phyloP scores from a whole-genome alignment of 2,888 invertebrate genomes.

The Trilocha varians region DNA sequence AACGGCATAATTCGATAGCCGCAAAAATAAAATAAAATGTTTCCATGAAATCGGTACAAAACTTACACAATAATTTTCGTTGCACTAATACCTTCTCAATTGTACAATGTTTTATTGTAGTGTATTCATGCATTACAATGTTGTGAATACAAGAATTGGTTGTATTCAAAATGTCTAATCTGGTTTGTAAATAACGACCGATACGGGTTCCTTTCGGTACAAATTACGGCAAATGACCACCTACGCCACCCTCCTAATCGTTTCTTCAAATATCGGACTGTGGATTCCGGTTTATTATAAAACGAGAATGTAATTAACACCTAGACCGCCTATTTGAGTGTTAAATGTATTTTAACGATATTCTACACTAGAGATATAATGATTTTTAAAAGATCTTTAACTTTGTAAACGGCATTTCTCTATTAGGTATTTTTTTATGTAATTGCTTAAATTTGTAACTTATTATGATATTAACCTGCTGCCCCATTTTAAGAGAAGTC shows the following conservation, averaged over 20 bases:
- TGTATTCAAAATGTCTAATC: conserved; percentile 17
- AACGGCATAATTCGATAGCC: neutral
- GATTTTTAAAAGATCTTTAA: no score
- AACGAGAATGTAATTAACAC: conserved; percentile 26
- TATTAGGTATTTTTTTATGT: no score
- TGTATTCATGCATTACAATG: neutral
- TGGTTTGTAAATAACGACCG: conserved; percentile 17
- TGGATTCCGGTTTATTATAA: conserved; percentile 28
- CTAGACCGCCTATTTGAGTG: neutral
- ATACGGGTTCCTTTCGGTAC: conserved; percentile 17
- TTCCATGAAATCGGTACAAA: neutral
- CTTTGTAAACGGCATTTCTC: no score
- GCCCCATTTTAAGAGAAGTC: no score
- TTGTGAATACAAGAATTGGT: conserved; percentile 9
- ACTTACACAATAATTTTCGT: neutral
- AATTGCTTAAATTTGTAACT: no score
- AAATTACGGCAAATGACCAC: conserved; percentile 34
- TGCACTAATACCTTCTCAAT: conserved; percentile 1
- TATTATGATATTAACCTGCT: no score
- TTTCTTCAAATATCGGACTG: conserved; percentile 32
- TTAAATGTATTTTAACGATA: neutral
- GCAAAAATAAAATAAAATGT: neutral
- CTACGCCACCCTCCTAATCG: conserved; percentile 33
- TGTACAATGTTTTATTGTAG: neutral
- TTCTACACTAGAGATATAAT: neutral